Percentiles rank a stretch among this genome's conserved stretches.
Conservation (phyloP, 2,888 invertebrate genomes). For the Drosophila nr. fundita region DNA sequence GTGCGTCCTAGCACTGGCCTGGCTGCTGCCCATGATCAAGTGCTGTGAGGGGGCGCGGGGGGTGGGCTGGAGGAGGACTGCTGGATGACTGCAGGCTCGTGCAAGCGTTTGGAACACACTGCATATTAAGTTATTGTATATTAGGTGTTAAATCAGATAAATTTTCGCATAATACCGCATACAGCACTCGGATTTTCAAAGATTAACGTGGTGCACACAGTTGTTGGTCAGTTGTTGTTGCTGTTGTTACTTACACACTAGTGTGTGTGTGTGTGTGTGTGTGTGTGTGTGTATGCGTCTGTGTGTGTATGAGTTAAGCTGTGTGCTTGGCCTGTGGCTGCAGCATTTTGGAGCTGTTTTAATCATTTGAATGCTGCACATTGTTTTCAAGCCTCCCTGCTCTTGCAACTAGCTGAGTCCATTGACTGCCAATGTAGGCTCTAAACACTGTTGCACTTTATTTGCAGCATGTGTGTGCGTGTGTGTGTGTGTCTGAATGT, state of each 20-base stretch:
- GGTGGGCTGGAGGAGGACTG: conserved; percentile 26
- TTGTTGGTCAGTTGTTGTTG: conserved; percentile 61
- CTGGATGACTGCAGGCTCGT: conserved; percentile 76
- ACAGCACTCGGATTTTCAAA: conserved; percentile 85
- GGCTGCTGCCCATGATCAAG: conserved; percentile 17
- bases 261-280: conserved; percentile 1
- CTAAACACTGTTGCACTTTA: conserved; percentile 75
- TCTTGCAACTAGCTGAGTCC: neutral
- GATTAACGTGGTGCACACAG: conserved; percentile 83
- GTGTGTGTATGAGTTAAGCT: conserved; percentile 47
- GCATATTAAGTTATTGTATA: conserved; percentile 86
- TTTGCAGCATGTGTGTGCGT: conserved; percentile 42
- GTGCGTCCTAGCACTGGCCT: conserved; percentile 43
- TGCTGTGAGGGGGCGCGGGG: neutral
- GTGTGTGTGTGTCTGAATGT: conserved; percentile 49
- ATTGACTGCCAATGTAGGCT: conserved; percentile 30
- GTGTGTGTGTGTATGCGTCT: conserved; percentile 11
- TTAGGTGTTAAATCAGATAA: conserved; percentile 86
- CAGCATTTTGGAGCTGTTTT: conserved; percentile 76
- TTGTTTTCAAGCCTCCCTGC: conserved; percentile 60
- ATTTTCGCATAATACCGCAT: conserved; percentile 86
- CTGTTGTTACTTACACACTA: neutral
- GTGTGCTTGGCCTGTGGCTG: conserved; percentile 63
- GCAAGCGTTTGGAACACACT: conserved; percentile 77
- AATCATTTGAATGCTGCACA: conserved; percentile 81